These are phyloP conservation scores for Schrankia costaestrigalis DNA, from an alignment of 2,888 invertebrate genomes.

Conservation along the genomic window DNA sequence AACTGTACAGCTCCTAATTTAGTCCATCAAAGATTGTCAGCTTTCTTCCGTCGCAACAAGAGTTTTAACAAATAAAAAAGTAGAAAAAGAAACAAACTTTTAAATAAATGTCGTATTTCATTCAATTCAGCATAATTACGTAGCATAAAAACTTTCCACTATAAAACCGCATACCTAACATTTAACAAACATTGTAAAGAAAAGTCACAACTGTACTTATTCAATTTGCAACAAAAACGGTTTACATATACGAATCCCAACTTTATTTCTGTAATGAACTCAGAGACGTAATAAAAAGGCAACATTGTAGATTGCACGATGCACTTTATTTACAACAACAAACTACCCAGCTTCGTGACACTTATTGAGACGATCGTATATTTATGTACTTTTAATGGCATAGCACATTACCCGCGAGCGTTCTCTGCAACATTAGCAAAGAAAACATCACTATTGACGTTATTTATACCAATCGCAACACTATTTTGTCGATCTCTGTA, in stretches of 20 bases:
- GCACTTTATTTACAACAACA: slow-evolving; percentile 40
- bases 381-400: slow-evolving; percentile 77
- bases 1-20: no score
- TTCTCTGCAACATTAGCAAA: slow-evolving; percentile 40
- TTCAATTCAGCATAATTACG: no score
- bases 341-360: slow-evolving; percentile 34
- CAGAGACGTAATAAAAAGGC: slow-evolving; percentile 25
- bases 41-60: no score
- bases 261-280: slow-evolving; percentile 32
- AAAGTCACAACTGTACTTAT: slow-evolving; percentile 8
- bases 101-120: no score
- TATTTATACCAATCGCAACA: slow-evolving; percentile 50
- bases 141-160: no score
- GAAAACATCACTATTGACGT: slow-evolving; percentile 65
- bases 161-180: neutral
- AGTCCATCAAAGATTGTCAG: no score
- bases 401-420: slow-evolving; percentile 62
- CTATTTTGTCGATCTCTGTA: slow-evolving; percentile 33
- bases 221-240: slow-evolving; percentile 21
- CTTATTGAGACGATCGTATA: slow-evolving; percentile 73
- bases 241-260: slow-evolving; percentile 21
- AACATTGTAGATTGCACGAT: slow-evolving; percentile 37
- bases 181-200: slow-evolving; percentile 6
- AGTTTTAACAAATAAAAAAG: no score
- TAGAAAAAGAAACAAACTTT: no score